A percentile compares a stretch with the other conserved stretches of the same genome.
Evolutionary conservation across 2,888 invertebrate species (phyloP).

Genomic region (Euzophera pinguis): DNA sequence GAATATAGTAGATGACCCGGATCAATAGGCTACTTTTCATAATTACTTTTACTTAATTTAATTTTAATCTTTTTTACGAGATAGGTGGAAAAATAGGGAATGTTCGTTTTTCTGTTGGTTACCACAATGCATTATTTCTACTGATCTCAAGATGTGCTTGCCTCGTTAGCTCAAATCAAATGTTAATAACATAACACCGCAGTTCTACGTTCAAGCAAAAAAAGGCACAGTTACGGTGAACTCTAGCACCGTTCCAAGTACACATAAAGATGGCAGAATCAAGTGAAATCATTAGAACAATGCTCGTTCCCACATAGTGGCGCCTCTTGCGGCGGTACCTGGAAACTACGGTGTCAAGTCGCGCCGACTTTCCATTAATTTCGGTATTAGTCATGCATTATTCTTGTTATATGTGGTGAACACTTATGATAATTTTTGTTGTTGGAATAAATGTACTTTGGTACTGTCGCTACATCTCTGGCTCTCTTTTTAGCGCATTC

Average conservation of each 20-base stretch:
- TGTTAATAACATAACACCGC: background rate
- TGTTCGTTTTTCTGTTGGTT: no score
- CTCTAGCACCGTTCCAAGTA: slow-evolving; percentile 17
- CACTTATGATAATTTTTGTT: no score
- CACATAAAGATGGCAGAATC: slow-evolving; percentile 34
- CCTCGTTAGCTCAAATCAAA: background rate
- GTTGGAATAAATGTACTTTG: no score
- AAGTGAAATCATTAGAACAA: slow-evolving; percentile 63
- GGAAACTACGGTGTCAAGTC: slow-evolving; percentile 48
- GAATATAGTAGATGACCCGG: no score
- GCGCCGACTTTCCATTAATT: slow-evolving; percentile 55
- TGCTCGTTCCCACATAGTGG: slow-evolving; percentile 58
- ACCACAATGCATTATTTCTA: no score
- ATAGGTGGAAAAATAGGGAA: no score
- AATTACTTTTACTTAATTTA: no score
- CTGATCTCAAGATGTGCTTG: no score
- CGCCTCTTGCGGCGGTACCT: slow-evolving; percentile 49
- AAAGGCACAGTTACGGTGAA: slow-evolving; percentile 15
- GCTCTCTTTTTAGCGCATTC: no score
- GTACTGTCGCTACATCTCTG: no score
- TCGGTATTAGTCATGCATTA: slow-evolving; percentile 45
- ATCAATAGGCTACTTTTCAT: no score
- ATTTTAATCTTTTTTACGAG: no score
- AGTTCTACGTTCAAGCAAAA: background rate
- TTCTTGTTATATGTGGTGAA: background rate